Percentiles rank a stretch among this genome's conserved stretches.
These are phyloP conservation scores for Hycleus phaleratus DNA, from an alignment of 1,140 invertebrate genomes.

Conservation along the genomic window DNA sequence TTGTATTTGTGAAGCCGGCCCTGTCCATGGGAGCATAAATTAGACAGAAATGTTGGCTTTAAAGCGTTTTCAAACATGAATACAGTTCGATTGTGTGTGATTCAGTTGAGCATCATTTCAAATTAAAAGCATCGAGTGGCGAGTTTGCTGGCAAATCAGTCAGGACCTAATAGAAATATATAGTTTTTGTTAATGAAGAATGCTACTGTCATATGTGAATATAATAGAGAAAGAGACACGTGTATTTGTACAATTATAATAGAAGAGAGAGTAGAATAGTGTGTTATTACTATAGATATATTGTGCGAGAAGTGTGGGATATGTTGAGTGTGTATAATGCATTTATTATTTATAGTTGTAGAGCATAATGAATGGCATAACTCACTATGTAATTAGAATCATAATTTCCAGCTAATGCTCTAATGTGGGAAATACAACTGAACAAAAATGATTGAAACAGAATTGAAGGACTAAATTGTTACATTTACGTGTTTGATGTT, in stretches of 20 bases:
- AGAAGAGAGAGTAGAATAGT: too few relatives aligned
- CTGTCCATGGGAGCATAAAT: too few relatives aligned
- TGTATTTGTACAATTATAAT: too few relatives aligned
- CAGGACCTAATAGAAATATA: conserved; percentile 38
- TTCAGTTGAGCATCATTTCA: conserved; percentile 24
- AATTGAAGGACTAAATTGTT: conserved; percentile 13
- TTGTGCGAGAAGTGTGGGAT: too few relatives aligned
- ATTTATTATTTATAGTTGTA: conserved; percentile 38
- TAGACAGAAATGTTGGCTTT: too few relatives aligned
- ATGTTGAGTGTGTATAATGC: conserved; percentile 26
- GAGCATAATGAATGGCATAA: conserved; percentile 39
- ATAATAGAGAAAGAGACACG: background rate
- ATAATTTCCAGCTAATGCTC: conserved; percentile 40
- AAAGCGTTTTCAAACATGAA: too few relatives aligned
- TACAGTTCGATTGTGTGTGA: too few relatives aligned
- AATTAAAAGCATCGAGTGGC: conserved; percentile 33
- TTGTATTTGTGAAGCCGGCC: too few relatives aligned
- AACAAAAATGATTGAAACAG: conserved; percentile 40
- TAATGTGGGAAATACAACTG: conserved; percentile 32
- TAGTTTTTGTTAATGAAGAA: conserved; percentile 41
- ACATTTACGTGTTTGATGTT: too few relatives aligned
- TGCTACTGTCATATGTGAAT: conserved; percentile 23
- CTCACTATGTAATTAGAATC: conserved; percentile 40
- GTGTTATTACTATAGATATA: too few relatives aligned
- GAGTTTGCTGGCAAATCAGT: conserved; percentile 27